Conservation (phyloP, 2,888 invertebrate genomes). For the Griposia aprilina region DNA sequence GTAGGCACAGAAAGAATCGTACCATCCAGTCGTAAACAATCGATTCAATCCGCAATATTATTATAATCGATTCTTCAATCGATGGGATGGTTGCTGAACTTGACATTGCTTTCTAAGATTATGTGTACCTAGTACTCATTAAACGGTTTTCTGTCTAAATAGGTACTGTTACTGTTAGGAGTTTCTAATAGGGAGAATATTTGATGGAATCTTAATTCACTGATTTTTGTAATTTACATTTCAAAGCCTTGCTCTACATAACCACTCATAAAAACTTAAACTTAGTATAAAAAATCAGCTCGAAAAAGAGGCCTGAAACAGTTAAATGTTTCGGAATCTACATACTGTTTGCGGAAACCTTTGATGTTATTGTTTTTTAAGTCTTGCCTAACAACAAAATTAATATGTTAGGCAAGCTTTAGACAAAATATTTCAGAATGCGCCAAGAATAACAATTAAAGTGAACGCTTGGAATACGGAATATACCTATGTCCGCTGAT, state of each 20-base stretch:
- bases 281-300: background rate
- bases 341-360: slow-evolving; percentile 13
- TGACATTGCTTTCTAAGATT: slow-evolving; percentile 38
- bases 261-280: background rate
- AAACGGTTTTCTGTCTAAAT: background rate
- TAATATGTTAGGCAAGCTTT: background rate
- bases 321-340: background rate
- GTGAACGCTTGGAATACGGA: slow-evolving; percentile 32
- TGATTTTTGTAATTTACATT: background rate
- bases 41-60: slow-evolving; percentile 57
- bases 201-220: background rate
- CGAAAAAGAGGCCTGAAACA: background rate
- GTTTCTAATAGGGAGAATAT: background rate
- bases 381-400: background rate
- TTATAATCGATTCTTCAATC: slow-evolving; percentile 47
- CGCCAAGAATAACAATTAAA: slow-evolving; percentile 9
- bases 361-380: background rate
- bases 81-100: slow-evolving; percentile 14
- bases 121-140: slow-evolving; percentile 6
- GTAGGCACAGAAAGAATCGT: slow-evolving; percentile 66
- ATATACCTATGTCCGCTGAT: slow-evolving; percentile 15
- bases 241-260: background rate
- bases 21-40: slow-evolving; percentile 65
- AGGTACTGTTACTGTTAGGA: no score
- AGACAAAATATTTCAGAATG: slow-evolving; percentile 10